Conservation (phyloP, 2,888 invertebrate species). For the Tribolium freemani region DNA sequence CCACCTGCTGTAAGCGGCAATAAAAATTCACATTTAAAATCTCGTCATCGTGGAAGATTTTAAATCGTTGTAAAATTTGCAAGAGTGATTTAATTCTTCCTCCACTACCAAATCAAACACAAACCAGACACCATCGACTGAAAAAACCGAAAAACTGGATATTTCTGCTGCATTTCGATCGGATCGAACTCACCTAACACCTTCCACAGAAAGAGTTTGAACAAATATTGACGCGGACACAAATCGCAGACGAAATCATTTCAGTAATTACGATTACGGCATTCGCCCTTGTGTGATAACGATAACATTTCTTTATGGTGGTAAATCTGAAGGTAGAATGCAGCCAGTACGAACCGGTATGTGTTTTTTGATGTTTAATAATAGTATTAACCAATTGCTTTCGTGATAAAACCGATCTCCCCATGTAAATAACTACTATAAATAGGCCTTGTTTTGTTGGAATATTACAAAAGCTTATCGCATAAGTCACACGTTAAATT, state of each 20-base stretch:
- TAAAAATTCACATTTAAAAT: no score
- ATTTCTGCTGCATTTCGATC: slow-evolving; percentile 10
- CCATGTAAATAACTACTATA: slow-evolving; percentile 39
- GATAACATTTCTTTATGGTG: slow-evolving; percentile 7
- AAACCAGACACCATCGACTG: not conserved
- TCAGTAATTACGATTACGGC: not conserved
- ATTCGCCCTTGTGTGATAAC: slow-evolving; percentile 3
- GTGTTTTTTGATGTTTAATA: slow-evolving; percentile 41
- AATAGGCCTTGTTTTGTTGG: slow-evolving; percentile 30
- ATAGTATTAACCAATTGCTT: slow-evolving; percentile 41
- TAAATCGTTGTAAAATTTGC: no score
- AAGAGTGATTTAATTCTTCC: no score
- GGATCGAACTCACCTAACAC: not conserved
- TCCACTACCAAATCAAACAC: not conserved
- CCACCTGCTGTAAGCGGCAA: no score
- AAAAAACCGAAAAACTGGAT: slow-evolving; percentile 7
- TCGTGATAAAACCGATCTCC: slow-evolving; percentile 23
- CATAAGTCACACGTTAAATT: not conserved
- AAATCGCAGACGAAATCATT: no score
- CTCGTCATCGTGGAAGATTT: no score
- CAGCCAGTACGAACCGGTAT: slow-evolving; percentile 42
- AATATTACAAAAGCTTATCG: slow-evolving; percentile 25
- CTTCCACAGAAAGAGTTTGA: no score
- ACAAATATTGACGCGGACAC: not conserved
- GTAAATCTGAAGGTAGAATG: slow-evolving; percentile 21